A percentile compares a stretch with the other conserved stretches of the same genome.
These are phyloP conservation scores for Forficula auricularia DNA, from an alignment of 1,140 invertebrate species.

Conservation along the genomic window DNA sequence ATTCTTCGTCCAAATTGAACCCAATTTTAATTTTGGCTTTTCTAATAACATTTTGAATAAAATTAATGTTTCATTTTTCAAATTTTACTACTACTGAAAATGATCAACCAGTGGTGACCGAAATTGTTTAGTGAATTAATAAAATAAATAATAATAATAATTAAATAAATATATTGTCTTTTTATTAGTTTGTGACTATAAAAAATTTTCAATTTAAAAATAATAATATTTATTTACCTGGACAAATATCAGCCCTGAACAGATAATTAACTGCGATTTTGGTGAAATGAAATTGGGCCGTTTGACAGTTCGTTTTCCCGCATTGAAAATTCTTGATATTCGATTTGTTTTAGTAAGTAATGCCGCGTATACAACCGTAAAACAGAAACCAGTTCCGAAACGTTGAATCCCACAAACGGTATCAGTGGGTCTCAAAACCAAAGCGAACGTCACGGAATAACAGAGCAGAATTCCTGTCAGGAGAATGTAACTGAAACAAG, in stretches of 20 bases:
- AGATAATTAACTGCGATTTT: conserved; percentile 81
- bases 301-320: conserved; percentile 69
- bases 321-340: conserved; percentile 79
- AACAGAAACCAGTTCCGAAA: conserved; percentile 72
- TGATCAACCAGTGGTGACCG: too few species aligned
- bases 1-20: too few species aligned
- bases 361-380: conserved; percentile 80
- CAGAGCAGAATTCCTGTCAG: conserved; percentile 76
- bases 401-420: conserved; percentile 58
- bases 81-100: too few species aligned
- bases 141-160: too few species aligned
- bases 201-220: too few species aligned
- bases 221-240: conserved; percentile 44
- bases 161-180: too few species aligned
- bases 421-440: conserved; percentile 59
- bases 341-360: conserved; percentile 82
- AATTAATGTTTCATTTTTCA: too few species aligned
- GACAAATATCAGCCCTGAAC: conserved; percentile 56
- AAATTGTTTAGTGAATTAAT: too few species aligned
- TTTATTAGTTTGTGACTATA: too few species aligned
- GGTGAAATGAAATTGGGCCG: conserved; percentile 84
- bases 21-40: too few species aligned
- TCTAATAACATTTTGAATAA: too few species aligned
- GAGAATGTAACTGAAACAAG: conserved; percentile 51
- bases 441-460: conserved; percentile 69